Conservation (phyloP, 1,140 invertebrate genomes). For the Scaptomyza pallida region DNA sequence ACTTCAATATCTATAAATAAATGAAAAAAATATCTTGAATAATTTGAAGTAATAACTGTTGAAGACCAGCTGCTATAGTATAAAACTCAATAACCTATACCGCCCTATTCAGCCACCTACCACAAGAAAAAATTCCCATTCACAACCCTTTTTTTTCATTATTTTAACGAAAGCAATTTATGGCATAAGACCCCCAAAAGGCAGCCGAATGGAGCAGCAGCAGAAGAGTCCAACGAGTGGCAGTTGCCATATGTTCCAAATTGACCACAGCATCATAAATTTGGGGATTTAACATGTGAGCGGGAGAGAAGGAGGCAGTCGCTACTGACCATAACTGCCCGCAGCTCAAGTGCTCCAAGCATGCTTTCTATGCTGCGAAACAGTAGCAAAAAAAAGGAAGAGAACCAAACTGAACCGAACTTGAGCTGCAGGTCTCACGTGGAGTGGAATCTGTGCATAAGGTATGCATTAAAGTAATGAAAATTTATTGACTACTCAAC, state of each 20-base stretch:
- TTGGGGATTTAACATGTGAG: slow-evolving; percentile 72
- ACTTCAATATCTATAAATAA: background rate
- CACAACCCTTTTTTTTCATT: slow-evolving; percentile 60
- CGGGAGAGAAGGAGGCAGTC: background rate
- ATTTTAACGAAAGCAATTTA: slow-evolving; percentile 59
- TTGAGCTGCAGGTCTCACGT: slow-evolving; percentile 7
- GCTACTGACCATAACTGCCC: background rate
- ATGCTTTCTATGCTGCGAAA: background rate
- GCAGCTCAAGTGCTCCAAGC: background rate
- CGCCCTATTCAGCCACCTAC: background rate
- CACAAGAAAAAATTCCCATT: slow-evolving; percentile 30
- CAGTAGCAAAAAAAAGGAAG: background rate
- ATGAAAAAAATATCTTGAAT: background rate
- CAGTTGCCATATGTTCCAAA: slow-evolving; percentile 71
- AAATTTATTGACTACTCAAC: slow-evolving; percentile 73
- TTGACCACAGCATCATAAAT: slow-evolving; percentile 80
- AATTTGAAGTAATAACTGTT: slow-evolving; percentile 4
- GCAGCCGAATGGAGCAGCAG: slow-evolving; percentile 28
- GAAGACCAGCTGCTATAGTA: slow-evolving; percentile 14
- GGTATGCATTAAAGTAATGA: slow-evolving; percentile 79
- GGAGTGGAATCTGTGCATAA: slow-evolving; percentile 57
- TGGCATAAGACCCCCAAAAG: slow-evolving; percentile 51
- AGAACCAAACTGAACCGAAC: slow-evolving; percentile 13
- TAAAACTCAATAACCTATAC: slow-evolving; percentile 24
- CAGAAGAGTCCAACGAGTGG: slow-evolving; percentile 30